These are phyloP conservation scores for Glyphotaelius pellucidus DNA, from an alignment of 2,888 invertebrate genomes.

Conservation along the genomic window DNA sequence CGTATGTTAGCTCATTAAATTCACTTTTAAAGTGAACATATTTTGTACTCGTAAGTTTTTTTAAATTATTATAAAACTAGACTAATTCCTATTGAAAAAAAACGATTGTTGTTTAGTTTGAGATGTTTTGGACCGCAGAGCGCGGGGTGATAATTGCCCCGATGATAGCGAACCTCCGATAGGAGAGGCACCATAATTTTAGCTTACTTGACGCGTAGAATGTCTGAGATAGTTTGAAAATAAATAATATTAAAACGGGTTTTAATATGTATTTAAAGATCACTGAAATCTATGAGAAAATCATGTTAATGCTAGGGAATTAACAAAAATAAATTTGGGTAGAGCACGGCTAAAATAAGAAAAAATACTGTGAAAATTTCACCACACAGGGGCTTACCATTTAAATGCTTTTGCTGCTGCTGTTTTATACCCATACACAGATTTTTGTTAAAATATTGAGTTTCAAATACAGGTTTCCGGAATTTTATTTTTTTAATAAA, in stretches of 20 bases:
- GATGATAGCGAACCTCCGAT: not conserved
- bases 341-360: not conserved
- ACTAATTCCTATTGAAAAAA: not conserved
- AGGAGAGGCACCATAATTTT: not conserved
- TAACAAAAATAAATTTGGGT: not conserved
- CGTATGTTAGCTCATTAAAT: slow-evolving; percentile 11
- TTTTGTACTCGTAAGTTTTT: slow-evolving; percentile 27
- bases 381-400: not conserved
- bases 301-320: not conserved
- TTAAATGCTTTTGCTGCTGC: not conserved
- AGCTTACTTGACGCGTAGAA: not conserved
- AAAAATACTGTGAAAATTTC: not conserved
- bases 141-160: not conserved
- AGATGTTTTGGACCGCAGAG: not conserved
- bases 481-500: not conserved
- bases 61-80: not conserved
- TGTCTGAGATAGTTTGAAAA: not conserved
- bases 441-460: too few species aligned
- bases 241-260: not conserved
- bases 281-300: not conserved
- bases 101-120: not conserved
- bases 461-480: not conserved
- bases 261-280: not conserved
- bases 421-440: not conserved
- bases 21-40: slow-evolving; percentile 28